These are phyloP conservation scores for Diploscapter pachys DNA, from an alignment of 1,140 invertebrate genomes.

Conservation along the genomic window DNA sequence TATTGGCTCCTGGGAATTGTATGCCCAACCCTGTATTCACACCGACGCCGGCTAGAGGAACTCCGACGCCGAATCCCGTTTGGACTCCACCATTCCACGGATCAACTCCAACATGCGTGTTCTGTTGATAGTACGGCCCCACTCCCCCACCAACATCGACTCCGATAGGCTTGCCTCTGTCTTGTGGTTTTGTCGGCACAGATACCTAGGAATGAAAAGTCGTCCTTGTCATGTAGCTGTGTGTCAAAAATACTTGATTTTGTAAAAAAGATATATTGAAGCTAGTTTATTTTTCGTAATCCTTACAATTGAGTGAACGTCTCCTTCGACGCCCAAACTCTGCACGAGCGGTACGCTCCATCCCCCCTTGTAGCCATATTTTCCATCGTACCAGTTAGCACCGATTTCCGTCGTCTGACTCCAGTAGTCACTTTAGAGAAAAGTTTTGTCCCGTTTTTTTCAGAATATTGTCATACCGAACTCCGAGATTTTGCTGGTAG, in stretches of 20 bases:
- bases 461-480: constrained; percentile 20
- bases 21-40: constrained; percentile 39
- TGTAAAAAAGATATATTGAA: no score
- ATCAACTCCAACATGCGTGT: constrained; percentile 42
- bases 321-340: constrained; percentile 40
- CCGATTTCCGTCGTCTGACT: constrained; percentile 34
- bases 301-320: constrained; percentile 30
- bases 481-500: constrained; percentile 35
- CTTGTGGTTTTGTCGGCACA: constrained; percentile 36
- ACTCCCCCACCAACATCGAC: constrained; percentile 40
- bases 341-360: constrained; percentile 42
- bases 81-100: constrained; percentile 32
- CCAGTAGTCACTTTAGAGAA: constrained; percentile 36
- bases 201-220: constrained; percentile 23
- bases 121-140: constrained; percentile 42
- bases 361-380: constrained; percentile 40
- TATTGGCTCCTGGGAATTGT: constrained; percentile 31
- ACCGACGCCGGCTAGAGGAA: constrained; percentile 40
- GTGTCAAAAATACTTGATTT: no score
- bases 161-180: constrained; percentile 36
- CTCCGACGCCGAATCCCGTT: constrained; percentile 39
- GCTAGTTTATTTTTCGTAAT: not conserved
- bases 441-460: constrained; percentile 8
- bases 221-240: no score
- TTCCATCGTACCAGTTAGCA: constrained; percentile 43